Evolutionary conservation across 2,888 invertebrate genomes (phyloP), one percentile per base, ranked within the genome.

Genomic region (Anthrax anthrax): DNA sequence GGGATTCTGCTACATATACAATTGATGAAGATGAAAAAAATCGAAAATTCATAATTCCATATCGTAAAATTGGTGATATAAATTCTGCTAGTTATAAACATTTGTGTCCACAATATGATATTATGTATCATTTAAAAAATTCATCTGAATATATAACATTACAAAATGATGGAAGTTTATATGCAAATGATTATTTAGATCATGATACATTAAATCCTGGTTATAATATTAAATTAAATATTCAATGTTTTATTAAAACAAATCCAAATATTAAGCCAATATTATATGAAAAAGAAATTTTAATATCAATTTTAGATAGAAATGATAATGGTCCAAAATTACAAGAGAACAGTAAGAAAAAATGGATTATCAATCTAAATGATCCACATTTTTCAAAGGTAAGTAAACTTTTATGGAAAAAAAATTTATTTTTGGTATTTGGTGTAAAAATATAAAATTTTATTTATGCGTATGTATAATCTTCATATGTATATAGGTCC

Each of bases 261-360:
- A 38, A 50, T 8, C 18, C 46, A 0, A 52, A 54, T 39, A 46
- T 39, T n/a, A 53, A 54, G 19, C 46, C 50, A 4, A 44, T 47
- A 13, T 54, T 54, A 37, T 46, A 55, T 23, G 46, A 59, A 27
- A 65, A 63, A 50, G 57, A 60, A 3, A 54, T 73, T 9, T 57
- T 61, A 39, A 59, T 78, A n/a, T 66, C 70, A 4, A 80, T 96
- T 10, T 65, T 84, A 43, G 86, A 88, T 61, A 88, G 89, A 65
- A 96, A 96, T 67, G 95, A 96, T 65, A 92, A 95, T 62, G 88
- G 89, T 12, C 94, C 95, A 1, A 72, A 84, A 53, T 56, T 77
- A 32, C 64, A 76, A 52, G 73, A 75, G 52, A 55, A 59, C 9
- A 55, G 58, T 9, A 50, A 52, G 23, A 57, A 61, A 19, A 52